A percentile compares a stretch with the other conserved stretches of the same genome.
These are phyloP conservation scores for Semicossyphus pulcher DNA, from an alignment of 2,113 vertebrate genomes.

Conservation along the genomic window DNA sequence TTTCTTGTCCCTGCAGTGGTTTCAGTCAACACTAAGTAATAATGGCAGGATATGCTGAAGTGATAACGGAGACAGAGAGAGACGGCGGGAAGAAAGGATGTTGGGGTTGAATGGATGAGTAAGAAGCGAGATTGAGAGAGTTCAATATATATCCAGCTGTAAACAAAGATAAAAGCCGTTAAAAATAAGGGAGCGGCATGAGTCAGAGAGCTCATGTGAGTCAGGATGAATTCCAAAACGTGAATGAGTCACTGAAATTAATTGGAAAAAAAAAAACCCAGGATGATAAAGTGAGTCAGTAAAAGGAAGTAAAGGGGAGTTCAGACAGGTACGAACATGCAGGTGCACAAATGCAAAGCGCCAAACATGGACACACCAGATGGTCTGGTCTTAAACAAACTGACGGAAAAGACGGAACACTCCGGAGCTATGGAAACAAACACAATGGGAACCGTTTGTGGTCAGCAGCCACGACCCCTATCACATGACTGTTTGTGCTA, in stretches of 20 bases:
- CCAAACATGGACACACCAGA: not conserved
- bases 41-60: slow-evolving; percentile 19
- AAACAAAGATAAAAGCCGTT: not conserved
- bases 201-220: slow-evolving; percentile 21
- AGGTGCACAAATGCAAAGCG: not conserved
- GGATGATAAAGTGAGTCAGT: slow-evolving; percentile 28
- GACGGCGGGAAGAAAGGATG: not conserved
- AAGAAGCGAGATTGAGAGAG: not conserved
- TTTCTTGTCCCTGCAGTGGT: slow-evolving; percentile 5
- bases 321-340: slow-evolving; percentile 30
- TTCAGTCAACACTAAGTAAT: slow-evolving; percentile 14
- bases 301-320: slow-evolving; percentile 27
- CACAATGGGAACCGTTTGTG: not conserved
- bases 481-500: slow-evolving; percentile 1
- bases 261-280: slow-evolving; percentile 8
- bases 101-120: not conserved
- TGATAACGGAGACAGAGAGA: not conserved
- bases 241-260: slow-evolving; percentile 46
- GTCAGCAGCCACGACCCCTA: slow-evolving; percentile 20
- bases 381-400: slow-evolving; percentile 3
- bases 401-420: not conserved
- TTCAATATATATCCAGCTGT: not conserved
- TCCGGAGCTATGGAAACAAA: not conserved
- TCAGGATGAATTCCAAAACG: not conserved
- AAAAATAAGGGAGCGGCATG: slow-evolving; percentile 17